These are phyloP conservation scores for Coreius guichenoti DNA, from an alignment of 2,797 vertebrate genomes.

Conservation along the genomic window DNA sequence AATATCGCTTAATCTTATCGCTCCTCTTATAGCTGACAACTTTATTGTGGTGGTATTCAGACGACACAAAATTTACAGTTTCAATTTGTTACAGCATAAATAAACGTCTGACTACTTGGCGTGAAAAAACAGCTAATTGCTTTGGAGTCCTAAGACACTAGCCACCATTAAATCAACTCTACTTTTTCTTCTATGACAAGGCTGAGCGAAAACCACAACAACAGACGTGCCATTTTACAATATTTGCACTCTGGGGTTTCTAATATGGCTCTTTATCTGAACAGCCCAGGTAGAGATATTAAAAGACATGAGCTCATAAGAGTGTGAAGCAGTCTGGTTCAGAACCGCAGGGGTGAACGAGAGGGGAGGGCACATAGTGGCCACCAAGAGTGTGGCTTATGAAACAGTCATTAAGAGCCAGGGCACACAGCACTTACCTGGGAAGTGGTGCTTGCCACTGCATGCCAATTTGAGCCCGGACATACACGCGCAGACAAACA, in stretches of 20 bases:
- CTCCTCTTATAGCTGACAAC: conserved; percentile 19
- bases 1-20: conserved; percentile 28
- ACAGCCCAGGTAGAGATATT: conserved; percentile 78
- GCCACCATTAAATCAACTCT: conserved; percentile 59
- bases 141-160: conserved; percentile 52
- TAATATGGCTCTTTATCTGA: conserved; percentile 82
- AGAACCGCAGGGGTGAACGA: conserved; percentile 69
- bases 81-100: conserved; percentile 40
- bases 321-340: conserved; percentile 76
- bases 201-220: conserved; percentile 54
- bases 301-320: conserved; percentile 80
- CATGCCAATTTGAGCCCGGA: conserved; percentile 68
- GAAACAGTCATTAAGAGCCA: conserved; percentile 69
- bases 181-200: conserved; percentile 69
- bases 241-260: conserved; percentile 76
- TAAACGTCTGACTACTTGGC: conserved; percentile 37
- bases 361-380: conserved; percentile 70
- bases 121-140: conserved; percentile 42
- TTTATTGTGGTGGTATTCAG: conserved; percentile 38
- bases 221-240: conserved; percentile 58
- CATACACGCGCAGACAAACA: conserved; percentile 42
- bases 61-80: conserved; percentile 19
- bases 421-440: conserved; percentile 74
- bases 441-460: conserved; percentile 76
- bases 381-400: conserved; percentile 68